Evolutionary conservation across 1,140 invertebrate genomes (phyloP), one percentile per base, ranked within the genome.

Genomic region (Babylonia areolata): DNA sequence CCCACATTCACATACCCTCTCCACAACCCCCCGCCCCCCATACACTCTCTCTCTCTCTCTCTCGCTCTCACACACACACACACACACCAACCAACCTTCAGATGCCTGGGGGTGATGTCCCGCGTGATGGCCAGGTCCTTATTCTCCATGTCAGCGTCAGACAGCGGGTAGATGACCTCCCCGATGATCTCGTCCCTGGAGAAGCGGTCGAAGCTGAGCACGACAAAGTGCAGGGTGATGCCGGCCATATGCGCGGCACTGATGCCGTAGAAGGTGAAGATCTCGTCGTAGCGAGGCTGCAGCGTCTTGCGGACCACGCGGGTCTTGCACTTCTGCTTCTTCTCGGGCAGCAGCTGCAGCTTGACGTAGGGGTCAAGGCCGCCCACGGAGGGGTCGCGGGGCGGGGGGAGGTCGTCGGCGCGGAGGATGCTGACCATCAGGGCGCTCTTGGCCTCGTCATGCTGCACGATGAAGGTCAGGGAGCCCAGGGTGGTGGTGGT

Each of bases 171-270:
- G 15, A 94, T 87, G 15, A 94, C 93, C 93, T 97, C 97, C 2
- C 97, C 97, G 87, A 98, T 98, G 69, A 98, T 96, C 92, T 98
- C 97, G 91, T 98, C 97, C 31, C 97, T 95, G 33, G 97, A 97
- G 95, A 98, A 98, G 64, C 97, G 95, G 94, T 98, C 97, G 94
- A 98, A 98, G 94, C 97, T 97, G 91, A 98, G 97, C 1, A 98
- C 96, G 0, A 97, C 97, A 88, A 94, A 94, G 93, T 98, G 97
- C 0, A 98, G 94, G 77, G 97, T 97, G 40, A 96, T 95, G 71
- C 96, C 95, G 3, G 95, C 95, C 2, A 97, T 93, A 88, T 97
- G 97, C 87, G 97, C 96, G 87, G 96, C 96, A 0, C 95, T 94
- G 0, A 97, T 96, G 12, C 94, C 93, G 90, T 97, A 97, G 94